Conservation (phyloP, 2,797 vertebrate genomes). For the Cynodonichthys magdalenae region DNA sequence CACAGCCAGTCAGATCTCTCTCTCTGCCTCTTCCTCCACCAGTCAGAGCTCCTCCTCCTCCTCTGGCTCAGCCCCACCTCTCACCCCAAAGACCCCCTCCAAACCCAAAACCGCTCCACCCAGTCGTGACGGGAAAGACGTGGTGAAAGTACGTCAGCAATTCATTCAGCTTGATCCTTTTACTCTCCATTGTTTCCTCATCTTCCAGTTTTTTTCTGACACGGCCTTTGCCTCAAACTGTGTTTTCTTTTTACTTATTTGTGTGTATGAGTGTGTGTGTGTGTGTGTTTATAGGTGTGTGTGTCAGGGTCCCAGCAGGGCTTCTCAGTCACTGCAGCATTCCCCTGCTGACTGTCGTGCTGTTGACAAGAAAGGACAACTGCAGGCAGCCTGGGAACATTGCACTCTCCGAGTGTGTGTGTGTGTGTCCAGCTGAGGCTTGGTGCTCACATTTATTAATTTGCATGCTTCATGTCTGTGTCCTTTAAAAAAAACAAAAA, state of each 20-base stretch:
- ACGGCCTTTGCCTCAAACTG: slow-evolving; percentile 28
- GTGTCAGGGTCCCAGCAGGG: slow-evolving; percentile 68
- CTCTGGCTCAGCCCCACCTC: slow-evolving; percentile 50
- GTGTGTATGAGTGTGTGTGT: slow-evolving; percentile 7
- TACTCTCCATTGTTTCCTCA: slow-evolving; percentile 1
- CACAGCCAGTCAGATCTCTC: slow-evolving; percentile 70
- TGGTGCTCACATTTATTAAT: slow-evolving; percentile 11
- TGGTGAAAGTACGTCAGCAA: slow-evolving; percentile 85
- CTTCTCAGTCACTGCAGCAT: slow-evolving; percentile 68
- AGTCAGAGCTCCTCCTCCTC: slow-evolving; percentile 72
- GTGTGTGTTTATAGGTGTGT: slow-evolving; percentile 12
- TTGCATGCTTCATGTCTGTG: slow-evolving; percentile 12
- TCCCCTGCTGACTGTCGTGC: slow-evolving; percentile 75
- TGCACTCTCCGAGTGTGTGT: slow-evolving; percentile 37
- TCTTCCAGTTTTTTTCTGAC: slow-evolving; percentile 4
- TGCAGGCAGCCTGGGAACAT: slow-evolving; percentile 66
- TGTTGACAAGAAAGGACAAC: slow-evolving; percentile 78
- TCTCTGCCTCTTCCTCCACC: slow-evolving; percentile 27
- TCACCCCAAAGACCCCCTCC: slow-evolving; percentile 81
- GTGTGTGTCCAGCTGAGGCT: slow-evolving; percentile 26
- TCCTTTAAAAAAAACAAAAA: slow-evolving; percentile 78
- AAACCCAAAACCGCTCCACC: slow-evolving; percentile 80
- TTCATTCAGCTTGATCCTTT: slow-evolving; percentile 16
- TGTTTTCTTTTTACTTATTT: slow-evolving; percentile 25
- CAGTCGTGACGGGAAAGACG: slow-evolving; percentile 88